phyloP scores from a whole-genome alignment of 1,140 invertebrate genomes.

The Drosophila sp. region DNA sequence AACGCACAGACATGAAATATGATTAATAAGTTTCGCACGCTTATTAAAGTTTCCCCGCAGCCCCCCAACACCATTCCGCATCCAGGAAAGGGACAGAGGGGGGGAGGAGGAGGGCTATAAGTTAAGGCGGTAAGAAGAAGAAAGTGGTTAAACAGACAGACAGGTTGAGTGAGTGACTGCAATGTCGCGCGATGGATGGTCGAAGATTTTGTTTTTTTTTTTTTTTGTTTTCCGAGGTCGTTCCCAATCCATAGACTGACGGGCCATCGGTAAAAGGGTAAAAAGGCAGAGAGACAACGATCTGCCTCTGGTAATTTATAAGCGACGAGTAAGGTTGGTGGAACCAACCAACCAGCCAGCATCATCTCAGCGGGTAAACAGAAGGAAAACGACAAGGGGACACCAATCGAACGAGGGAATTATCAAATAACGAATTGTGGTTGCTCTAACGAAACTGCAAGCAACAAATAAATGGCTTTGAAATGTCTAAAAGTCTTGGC shows the following conservation, averaged over 20 bases:
- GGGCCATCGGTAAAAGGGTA: constrained; percentile 13
- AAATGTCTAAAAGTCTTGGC: too few species aligned
- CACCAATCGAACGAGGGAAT: background rate
- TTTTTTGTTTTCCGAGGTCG: constrained; percentile 11
- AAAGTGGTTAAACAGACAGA: constrained; percentile 49
- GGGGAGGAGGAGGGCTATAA: constrained; percentile 30
- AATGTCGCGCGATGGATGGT: constrained; percentile 23
- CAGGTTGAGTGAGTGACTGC: constrained; percentile 65
- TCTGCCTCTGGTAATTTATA: constrained; percentile 22
- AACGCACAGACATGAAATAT: constrained; percentile 53
- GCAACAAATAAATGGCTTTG: too few species aligned
- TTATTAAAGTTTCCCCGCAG: constrained; percentile 54
- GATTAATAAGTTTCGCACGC: constrained; percentile 79
- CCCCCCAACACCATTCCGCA: background rate
- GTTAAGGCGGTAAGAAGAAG: constrained; percentile 31
- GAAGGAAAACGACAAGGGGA: background rate
- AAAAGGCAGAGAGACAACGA: background rate
- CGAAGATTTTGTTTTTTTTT: background rate
- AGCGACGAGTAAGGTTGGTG: constrained; percentile 1
- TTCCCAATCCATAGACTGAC: constrained; percentile 17
- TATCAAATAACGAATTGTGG: background rate
- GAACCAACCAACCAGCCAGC: background rate
- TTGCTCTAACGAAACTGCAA: background rate
- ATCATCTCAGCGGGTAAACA: constrained; percentile 19
- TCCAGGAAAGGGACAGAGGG: background rate